A percentile compares a stretch with the other conserved stretches of the same genome.
Conservation (phyloP, 2,888 invertebrate genomes). For the Lithophane semibrunnea region DNA sequence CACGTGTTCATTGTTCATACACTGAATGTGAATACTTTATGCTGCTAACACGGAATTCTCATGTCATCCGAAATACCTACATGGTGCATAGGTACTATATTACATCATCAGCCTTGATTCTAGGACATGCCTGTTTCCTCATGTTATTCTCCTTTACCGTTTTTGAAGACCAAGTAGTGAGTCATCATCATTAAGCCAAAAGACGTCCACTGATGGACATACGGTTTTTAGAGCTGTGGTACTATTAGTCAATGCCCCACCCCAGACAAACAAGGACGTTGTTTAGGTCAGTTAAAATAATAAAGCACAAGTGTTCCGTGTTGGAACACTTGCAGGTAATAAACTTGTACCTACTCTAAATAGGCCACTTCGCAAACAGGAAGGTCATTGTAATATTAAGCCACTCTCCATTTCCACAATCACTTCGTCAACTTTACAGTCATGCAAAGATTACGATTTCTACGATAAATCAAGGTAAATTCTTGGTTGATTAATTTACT, state of each 20-base stretch:
- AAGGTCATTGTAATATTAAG: slow-evolving; percentile 39
- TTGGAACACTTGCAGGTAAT: slow-evolving; percentile 6
- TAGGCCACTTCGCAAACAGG: slow-evolving; percentile 16
- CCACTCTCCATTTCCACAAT: background rate
- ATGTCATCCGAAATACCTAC: background rate
- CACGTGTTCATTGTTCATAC: slow-evolving; percentile 3
- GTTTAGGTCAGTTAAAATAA: slow-evolving; percentile 4
- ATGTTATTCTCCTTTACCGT: background rate
- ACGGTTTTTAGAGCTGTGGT: background rate
- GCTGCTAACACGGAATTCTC: background rate
- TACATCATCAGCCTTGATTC: background rate
- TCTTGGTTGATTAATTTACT: slow-evolving; percentile 8
- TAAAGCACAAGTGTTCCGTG: background rate
- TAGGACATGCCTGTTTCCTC: background rate
- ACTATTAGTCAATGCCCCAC: background rate
- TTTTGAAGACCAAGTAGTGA: background rate
- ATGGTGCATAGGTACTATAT: background rate
- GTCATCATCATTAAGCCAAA: no score
- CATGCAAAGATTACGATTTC: slow-evolving; percentile 14
- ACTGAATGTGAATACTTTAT: background rate
- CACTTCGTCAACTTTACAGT: background rate
- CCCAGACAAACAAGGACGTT: background rate
- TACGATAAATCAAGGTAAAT: slow-evolving; percentile 6
- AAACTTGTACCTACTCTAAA: slow-evolving; percentile 4
- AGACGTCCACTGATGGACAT: no score